These are phyloP conservation scores for Carpatolechia fugitivella DNA, from an alignment of 2,888 invertebrate genomes.

Conservation along the genomic window DNA sequence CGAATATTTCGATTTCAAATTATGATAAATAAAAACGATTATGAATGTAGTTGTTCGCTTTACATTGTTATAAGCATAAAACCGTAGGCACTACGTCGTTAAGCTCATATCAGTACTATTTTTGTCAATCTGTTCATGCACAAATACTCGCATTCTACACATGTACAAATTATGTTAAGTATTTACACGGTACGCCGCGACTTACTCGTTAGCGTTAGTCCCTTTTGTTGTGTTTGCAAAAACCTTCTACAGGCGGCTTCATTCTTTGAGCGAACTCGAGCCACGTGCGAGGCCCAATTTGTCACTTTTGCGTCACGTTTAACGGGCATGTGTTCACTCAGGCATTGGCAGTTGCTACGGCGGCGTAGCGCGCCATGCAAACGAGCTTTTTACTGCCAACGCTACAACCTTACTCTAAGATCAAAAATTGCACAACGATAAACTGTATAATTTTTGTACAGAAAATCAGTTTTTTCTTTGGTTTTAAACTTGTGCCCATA, in stretches of 20 bases:
- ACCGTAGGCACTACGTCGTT: slow-evolving; percentile 83
- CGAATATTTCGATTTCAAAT: slow-evolving; percentile 19
- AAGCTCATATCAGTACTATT: slow-evolving; percentile 83
- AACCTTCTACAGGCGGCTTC: neutral
- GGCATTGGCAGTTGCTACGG: neutral
- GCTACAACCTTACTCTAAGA: no score
- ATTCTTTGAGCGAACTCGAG: neutral
- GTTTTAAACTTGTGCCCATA: neutral
- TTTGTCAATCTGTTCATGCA: slow-evolving; percentile 69
- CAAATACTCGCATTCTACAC: slow-evolving; percentile 67
- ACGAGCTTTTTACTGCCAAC: no score
- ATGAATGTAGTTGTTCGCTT: slow-evolving; percentile 46
- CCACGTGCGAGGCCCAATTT: neutral
- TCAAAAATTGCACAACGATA: no score
- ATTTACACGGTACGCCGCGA: slow-evolving; percentile 50
- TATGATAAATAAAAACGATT: slow-evolving; percentile 39
- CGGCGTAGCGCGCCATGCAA: neutral
- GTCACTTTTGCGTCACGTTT: neutral
- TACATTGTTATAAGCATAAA: slow-evolving; percentile 72
- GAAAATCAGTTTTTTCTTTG: no score
- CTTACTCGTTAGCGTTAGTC: neutral
- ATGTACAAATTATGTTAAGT: slow-evolving; percentile 63
- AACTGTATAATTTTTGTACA: no score
- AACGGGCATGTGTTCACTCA: neutral
- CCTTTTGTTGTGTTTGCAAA: neutral